Evolutionary conservation across 2,797 vertebrate species (phyloP).

Genomic region (Neomorphus geoffroyi): DNA sequence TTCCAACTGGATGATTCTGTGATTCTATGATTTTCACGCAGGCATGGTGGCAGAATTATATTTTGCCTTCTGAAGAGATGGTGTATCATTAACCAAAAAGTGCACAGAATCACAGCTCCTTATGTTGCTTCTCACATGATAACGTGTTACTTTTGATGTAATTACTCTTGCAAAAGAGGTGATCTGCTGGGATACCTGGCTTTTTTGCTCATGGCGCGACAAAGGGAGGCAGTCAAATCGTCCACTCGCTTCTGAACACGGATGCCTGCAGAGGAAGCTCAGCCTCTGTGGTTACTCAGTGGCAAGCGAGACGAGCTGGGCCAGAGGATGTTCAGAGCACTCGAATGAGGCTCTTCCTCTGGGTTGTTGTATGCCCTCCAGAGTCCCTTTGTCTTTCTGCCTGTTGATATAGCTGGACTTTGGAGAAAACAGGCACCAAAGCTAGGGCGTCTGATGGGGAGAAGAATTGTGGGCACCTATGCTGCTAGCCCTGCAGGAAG

Average conservation of each 20-base stretch:
- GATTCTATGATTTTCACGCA: no score
- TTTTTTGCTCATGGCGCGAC: neutral
- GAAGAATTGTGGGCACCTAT: neutral
- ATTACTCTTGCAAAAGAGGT: neutral
- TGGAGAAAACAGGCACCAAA: neutral
- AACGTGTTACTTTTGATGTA: neutral
- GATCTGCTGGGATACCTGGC: neutral
- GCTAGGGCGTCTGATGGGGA: neutral
- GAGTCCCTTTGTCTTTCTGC: neutral
- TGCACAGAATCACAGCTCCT: neutral
- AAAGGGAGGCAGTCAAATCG: neutral
- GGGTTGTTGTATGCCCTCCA: neutral
- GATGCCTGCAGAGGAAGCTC: neutral
- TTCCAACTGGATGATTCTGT: no score
- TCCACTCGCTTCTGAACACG: neutral
- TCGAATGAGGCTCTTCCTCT: neutral
- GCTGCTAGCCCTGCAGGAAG: neutral
- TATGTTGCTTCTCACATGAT: neutral
- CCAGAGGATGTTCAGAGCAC: neutral
- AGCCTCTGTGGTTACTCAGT: no score
- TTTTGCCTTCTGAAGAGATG: neutral
- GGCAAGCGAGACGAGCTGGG: neutral
- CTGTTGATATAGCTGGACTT: neutral
- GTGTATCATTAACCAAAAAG: neutral
- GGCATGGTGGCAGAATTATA: neutral